Evolutionary conservation across 2,888 invertebrate genomes (phyloP), one percentile per base, ranked within the genome.

Genomic region (Glyphotaelius pellucidus): DNA sequence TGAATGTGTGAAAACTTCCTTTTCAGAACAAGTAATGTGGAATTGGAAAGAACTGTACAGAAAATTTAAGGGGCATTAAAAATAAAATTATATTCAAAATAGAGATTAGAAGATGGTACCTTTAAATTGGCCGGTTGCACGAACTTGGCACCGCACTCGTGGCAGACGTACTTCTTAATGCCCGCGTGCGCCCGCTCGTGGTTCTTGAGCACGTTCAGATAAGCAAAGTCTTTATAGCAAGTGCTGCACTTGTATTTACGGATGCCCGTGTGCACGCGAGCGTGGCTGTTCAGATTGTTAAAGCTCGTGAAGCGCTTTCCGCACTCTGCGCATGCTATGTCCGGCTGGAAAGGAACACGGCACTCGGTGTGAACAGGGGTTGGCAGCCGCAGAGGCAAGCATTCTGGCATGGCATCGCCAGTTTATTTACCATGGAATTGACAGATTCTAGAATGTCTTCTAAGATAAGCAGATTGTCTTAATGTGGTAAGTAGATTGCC

Each of bases 161-260:
- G 97, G 94, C 98, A 98, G 25, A 97, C 96, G 94, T 97, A 97
- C 93, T 97, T 97, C 94, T 97, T 97, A 79, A 97, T 95, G 0
- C 97, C 97, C 90, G 95, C 95, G 92, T 96, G 96, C 14, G 96
- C 96, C 93, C 95, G 94, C 92, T 95, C 95, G 93, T 96, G 96
- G 92, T 96, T 96, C 94, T 95, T 95, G 9, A 96, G 94, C 94
- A 96, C 96, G 93, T 96, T 96, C 92, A 96, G 96, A 3, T 96
- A 96, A n/a, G 96, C 96, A 94, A 96, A 96, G 93, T 95, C 95
- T 94, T 96, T 96, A n/a, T 95, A 95, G 93, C 96, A 96, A 80
- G 94, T 94, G 30, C 95, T 94, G 92, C 96, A 96, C 79, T 95
- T 94, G 93, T 96, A 96, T 0, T 96, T 96, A 25, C 96, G 94